Conservation (phyloP, 2,113 vertebrate species). For the Heloderma charlesbogerti region DNA sequence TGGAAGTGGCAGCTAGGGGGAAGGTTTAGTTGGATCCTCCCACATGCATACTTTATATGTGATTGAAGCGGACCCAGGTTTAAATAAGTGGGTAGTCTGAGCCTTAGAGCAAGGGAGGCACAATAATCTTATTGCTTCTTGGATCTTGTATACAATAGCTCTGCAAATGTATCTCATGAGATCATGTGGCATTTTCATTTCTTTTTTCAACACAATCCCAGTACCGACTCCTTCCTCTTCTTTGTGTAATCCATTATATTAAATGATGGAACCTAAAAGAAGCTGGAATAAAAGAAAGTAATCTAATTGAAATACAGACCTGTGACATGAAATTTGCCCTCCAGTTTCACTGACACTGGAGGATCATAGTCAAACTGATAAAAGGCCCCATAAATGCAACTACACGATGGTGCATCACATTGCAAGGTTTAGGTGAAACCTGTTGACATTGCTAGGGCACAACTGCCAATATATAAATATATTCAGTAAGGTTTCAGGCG, state of each 20-base stretch:
- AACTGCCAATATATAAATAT: neutral
- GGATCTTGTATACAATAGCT: neutral
- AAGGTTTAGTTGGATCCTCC: too few relatives aligned
- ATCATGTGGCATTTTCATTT: neutral
- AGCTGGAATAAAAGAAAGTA: neutral
- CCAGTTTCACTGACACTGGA: neutral
- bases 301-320: neutral
- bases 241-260: neutral
- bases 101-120: neutral
- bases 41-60: too few relatives aligned
- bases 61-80: too few relatives aligned
- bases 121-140: neutral
- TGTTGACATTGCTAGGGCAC: neutral
- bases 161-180: neutral
- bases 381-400: neutral
- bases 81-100: neutral
- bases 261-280: neutral
- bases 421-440: neutral
- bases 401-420: neutral
- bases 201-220: neutral
- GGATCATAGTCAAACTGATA: neutral
- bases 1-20: too few relatives aligned
- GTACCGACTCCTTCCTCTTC: neutral
- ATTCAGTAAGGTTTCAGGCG: neutral
- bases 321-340: neutral